Percentiles rank a stretch among this genome's conserved stretches.
Evolutionary conservation across 2,797 vertebrate genomes (phyloP).

Genomic region (Heteromormyrus szaboi): DNA sequence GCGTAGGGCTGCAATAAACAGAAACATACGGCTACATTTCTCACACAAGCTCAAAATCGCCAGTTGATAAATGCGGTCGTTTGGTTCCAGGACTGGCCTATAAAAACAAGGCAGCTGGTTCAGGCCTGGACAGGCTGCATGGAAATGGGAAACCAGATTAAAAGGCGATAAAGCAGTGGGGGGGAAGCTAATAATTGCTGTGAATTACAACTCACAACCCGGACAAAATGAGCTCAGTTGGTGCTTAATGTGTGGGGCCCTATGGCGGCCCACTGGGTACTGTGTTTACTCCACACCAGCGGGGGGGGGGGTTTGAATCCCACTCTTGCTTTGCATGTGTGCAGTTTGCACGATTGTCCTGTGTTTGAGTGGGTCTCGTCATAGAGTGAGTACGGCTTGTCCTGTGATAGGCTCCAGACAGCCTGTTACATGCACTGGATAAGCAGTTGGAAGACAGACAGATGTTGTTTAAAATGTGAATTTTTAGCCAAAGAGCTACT

Average conservation of each 20-base stretch:
- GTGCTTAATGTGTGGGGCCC: neutral
- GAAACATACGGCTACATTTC: neutral
- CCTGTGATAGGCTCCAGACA: neutral
- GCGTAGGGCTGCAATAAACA: neutral
- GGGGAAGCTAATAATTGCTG: neutral
- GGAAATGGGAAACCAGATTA: neutral
- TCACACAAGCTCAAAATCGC: neutral
- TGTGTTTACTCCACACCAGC: neutral
- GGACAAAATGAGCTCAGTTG: neutral
- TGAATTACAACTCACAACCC: neutral
- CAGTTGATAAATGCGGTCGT: neutral
- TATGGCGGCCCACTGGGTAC: neutral
- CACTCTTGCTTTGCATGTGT: neutral
- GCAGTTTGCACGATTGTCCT: neutral
- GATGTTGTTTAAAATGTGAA: neutral
- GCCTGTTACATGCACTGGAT: neutral
- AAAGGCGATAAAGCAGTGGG: neutral
- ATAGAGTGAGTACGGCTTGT: neutral
- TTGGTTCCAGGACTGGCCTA: neutral
- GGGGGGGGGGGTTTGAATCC: neutral
- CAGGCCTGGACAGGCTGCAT: neutral
- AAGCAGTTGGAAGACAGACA: neutral
- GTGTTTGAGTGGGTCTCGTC: neutral
- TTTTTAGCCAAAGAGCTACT: neutral
- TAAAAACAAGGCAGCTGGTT: neutral